Percentiles rank a stretch among this genome's conserved stretches.
These are phyloP conservation scores for Melanotaenia maccullochi DNA, from an alignment of 2,797 vertebrate genomes.

Conservation along the genomic window DNA sequence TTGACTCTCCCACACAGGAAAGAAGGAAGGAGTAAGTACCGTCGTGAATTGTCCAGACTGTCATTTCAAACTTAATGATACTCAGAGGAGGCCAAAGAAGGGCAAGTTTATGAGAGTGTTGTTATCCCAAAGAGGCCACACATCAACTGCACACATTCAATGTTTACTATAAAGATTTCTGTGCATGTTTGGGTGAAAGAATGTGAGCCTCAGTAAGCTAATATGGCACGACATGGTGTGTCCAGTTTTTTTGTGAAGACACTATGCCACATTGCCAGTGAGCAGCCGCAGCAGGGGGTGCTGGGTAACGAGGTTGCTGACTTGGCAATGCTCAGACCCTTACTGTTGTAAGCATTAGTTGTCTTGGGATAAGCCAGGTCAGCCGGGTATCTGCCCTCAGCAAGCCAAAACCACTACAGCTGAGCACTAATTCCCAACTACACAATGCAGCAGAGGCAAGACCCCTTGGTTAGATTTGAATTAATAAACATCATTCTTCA, in stretches of 20 bases:
- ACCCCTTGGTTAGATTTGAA: not conserved
- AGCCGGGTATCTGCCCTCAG: slow-evolving; percentile 44
- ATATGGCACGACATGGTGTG: slow-evolving; percentile 27
- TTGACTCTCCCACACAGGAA: slow-evolving; percentile 30
- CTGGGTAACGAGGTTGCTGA: slow-evolving; percentile 72
- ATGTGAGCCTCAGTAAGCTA: slow-evolving; percentile 11
- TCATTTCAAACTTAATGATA: slow-evolving; percentile 37
- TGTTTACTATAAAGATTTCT: slow-evolving; percentile 4
- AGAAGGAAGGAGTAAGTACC: slow-evolving; percentile 8
- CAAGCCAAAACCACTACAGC: slow-evolving; percentile 11
- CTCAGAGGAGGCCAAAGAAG: slow-evolving; percentile 17
- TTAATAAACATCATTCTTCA: not conserved
- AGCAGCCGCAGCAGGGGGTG: slow-evolving; percentile 66
- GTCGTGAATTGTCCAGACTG: slow-evolving; percentile 7
- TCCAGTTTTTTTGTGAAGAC: slow-evolving; percentile 23
- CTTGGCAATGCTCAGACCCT: slow-evolving; percentile 55
- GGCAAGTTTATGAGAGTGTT: not conserved
- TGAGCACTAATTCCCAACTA: not conserved
- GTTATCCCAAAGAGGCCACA: slow-evolving; percentile 6
- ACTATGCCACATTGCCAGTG: slow-evolving; percentile 3
- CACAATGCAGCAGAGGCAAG: not conserved
- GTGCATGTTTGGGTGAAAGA: slow-evolving; percentile 15
- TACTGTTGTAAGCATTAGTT: slow-evolving; percentile 43
- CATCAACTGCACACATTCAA: slow-evolving; percentile 7
- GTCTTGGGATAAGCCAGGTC: slow-evolving; percentile 64